A percentile compares a stretch with the other conserved stretches of the same genome.
Conservation (phyloP, 2,888 invertebrate genomes). For the Chironomus tentans region DNA sequence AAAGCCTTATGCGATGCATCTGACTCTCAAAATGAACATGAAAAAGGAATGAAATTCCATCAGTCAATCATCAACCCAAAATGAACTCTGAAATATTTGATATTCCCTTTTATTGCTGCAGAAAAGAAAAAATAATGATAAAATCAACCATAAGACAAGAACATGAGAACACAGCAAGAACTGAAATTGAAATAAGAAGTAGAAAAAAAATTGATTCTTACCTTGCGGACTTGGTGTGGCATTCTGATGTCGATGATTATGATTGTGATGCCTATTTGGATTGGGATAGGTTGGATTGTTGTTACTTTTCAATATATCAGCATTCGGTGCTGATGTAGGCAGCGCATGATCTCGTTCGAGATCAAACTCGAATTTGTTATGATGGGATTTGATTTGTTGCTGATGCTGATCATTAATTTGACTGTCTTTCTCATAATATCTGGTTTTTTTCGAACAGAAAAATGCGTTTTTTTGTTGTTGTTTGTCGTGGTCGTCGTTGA, state of each 20-base stretch:
- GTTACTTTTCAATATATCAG: constrained; percentile 68
- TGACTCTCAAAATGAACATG: no score
- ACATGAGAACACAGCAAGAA: no score
- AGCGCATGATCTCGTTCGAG: constrained; percentile 63
- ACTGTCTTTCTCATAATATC: constrained; percentile 27
- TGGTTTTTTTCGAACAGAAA: neutral
- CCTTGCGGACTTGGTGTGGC: constrained; percentile 41
- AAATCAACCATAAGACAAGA: no score
- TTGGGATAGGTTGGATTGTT: constrained; percentile 67
- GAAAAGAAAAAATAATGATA: neutral
- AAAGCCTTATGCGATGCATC: no score
- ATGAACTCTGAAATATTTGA: no score
- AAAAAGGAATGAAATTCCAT: no score
- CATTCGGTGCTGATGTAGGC: constrained; percentile 66
- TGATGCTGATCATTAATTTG: constrained; percentile 33
- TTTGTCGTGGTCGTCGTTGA: neutral
- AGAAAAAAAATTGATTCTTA: constrained; percentile 29
- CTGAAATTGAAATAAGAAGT: neutral
- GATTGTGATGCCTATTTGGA: constrained; percentile 50
- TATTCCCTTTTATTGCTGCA: no score
- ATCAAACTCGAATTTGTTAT: constrained; percentile 54
- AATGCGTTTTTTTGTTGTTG: no score
- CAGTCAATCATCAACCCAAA: no score
- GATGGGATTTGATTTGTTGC: constrained; percentile 38
- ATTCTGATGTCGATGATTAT: constrained; percentile 36